Percentiles rank a stretch among this genome's conserved stretches.
Evolutionary conservation across 2,797 vertebrate species (phyloP).

Genomic region (Pipistrellus nathusii): DNA sequence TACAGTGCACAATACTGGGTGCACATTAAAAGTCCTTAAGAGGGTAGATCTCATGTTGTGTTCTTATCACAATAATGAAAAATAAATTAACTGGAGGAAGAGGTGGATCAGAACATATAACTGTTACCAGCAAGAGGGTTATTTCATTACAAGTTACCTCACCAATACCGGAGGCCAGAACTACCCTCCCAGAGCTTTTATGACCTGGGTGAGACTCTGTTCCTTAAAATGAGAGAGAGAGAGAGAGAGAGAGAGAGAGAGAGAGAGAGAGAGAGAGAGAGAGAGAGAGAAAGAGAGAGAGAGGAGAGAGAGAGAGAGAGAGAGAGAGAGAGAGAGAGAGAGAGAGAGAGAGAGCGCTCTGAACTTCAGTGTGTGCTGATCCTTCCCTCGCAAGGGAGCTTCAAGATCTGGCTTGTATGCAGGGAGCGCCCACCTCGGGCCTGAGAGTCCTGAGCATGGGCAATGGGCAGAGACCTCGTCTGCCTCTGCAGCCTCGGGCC

Average conservation of each 20-base stretch:
- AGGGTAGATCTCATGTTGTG: not conserved
- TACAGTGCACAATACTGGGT: not conserved
- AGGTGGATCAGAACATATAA: no score
- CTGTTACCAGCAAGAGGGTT: not conserved
- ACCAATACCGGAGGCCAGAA: not conserved
- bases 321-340: not conserved
- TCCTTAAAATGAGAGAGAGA: not conserved
- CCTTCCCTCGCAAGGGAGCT: no score
- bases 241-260: not conserved
- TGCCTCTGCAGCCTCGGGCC: not conserved
- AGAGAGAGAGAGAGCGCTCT: no score
- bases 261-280: not conserved
- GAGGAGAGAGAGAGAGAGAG: not conserved
- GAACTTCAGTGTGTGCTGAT: not conserved
- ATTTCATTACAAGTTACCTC: not conserved
- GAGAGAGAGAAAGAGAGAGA: not conserved
- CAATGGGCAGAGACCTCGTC: no score
- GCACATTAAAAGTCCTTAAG: not conserved
- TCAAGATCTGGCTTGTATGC: no score
- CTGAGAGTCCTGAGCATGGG: no score
- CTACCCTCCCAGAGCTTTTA: not conserved
- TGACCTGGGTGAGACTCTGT: no score
- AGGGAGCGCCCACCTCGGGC: no score
- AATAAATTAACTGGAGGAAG: not conserved
- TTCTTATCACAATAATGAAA: not conserved